Percentiles rank a stretch among this genome's conserved stretches.
Evolutionary conservation across 2,888 invertebrate species (phyloP).

Genomic region (Ecdyonurus torrentis): DNA sequence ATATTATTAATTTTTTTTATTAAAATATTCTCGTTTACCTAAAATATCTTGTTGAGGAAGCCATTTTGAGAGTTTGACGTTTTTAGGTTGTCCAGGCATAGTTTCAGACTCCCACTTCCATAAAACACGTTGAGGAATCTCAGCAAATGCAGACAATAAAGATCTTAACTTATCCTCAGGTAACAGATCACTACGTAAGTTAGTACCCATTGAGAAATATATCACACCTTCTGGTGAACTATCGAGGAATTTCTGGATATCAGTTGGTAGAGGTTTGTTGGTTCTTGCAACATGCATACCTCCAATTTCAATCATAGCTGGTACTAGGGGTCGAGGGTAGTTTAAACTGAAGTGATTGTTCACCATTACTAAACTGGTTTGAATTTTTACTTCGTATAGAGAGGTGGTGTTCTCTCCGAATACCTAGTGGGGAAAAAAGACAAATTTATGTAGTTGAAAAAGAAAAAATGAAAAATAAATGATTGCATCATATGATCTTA

Average conservation of each 20-base stretch:
- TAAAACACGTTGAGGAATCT: neutral
- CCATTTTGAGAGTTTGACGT: neutral
- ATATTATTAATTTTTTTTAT: too few relatives aligned
- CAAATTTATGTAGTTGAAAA: too few relatives aligned
- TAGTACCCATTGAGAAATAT: neutral
- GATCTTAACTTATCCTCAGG: neutral
- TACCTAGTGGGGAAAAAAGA: too few relatives aligned
- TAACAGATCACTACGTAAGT: neutral
- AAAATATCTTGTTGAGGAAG: neutral
- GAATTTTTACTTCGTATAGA: conserved; percentile 33
- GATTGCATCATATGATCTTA: too few relatives aligned
- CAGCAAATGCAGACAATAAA: neutral
- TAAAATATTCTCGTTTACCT: too few relatives aligned
- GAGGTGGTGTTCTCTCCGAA: conserved; percentile 34
- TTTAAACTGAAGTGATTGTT: conserved; percentile 43
- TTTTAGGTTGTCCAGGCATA: neutral
- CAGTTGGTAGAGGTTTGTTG: conserved; percentile 7
- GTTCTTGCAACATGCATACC: conserved; percentile 16
- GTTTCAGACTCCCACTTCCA: neutral
- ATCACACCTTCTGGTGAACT: neutral
- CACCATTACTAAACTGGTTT: conserved; percentile 36
- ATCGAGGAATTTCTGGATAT: neutral
- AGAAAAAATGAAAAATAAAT: too few relatives aligned
- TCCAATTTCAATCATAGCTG: conserved; percentile 16
- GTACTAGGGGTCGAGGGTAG: conserved; percentile 23